Percentiles rank a stretch among this genome's conserved stretches.
Conservation (phyloP, 2,113 vertebrate genomes). For the Aythya baeri region DNA sequence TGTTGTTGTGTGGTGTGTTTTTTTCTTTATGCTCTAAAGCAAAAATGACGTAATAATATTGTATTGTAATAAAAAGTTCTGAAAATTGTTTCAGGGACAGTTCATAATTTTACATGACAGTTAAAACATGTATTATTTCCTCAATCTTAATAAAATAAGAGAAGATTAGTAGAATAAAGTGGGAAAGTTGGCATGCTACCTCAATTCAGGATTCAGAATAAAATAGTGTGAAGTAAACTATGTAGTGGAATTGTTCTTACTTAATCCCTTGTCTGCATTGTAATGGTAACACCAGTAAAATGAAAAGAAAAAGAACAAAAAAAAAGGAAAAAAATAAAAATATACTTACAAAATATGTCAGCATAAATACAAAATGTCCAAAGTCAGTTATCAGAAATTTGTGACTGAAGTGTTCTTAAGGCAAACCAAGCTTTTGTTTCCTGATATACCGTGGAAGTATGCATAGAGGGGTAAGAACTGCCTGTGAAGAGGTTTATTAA, state of each 20-base stretch:
- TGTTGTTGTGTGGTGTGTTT: not conserved
- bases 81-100: not conserved
- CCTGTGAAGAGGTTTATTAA: not conserved
- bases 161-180: not conserved
- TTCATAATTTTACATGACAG: not conserved
- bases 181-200: not conserved
- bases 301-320: too few species aligned
- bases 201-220: not conserved
- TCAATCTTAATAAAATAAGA: not conserved
- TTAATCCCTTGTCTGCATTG: not conserved
- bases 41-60: not conserved
- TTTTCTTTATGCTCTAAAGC: not conserved
- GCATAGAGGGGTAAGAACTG: not conserved
- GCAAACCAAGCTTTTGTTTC: not conserved
- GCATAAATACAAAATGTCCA: not conserved
- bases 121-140: not conserved
- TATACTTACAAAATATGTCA: not conserved
- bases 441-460: not conserved
- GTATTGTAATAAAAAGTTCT: not conserved
- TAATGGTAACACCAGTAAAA: not conserved
- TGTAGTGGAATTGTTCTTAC: not conserved
- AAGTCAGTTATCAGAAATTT: not conserved
- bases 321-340: not conserved
- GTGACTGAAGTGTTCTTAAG: not conserved
- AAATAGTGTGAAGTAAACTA: not conserved